phyloP scores from a whole-genome alignment of 2,888 invertebrate species.

The Proisotoma minuta region DNA sequence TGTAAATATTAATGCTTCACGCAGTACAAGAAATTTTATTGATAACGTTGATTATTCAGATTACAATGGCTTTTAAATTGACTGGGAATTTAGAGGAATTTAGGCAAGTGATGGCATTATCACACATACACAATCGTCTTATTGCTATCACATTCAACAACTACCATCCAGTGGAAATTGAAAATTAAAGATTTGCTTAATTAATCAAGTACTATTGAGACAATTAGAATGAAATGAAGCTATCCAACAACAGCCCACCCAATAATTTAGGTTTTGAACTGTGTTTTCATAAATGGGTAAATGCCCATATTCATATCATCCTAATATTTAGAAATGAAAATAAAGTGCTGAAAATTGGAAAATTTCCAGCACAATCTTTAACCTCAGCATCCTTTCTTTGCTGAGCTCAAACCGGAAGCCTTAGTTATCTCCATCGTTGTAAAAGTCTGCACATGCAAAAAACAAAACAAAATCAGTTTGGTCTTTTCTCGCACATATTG shows the following conservation, averaged over 20 bases:
- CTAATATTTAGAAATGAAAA: background rate
- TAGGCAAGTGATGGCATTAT: too few relatives aligned
- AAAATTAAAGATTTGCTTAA: background rate
- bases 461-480: too few relatives aligned
- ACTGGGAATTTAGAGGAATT: too few relatives aligned
- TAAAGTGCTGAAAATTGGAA: constrained; percentile 10
- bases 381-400: constrained; percentile 58
- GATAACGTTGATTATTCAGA: too few relatives aligned
- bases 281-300: constrained; percentile 25
- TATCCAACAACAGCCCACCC: background rate
- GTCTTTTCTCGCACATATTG: too few relatives aligned
- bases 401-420: constrained; percentile 53
- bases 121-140: too few relatives aligned
- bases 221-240: background rate
- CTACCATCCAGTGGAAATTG: too few relatives aligned
- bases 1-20: too few relatives aligned
- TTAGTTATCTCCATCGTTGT: constrained; percentile 56
- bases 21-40: too few relatives aligned
- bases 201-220: too few relatives aligned
- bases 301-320: background rate
- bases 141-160: too few relatives aligned
- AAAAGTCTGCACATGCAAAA: constrained; percentile 48
- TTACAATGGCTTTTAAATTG: too few relatives aligned
- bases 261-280: constrained; percentile 21
- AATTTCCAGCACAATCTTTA: constrained; percentile 49